phyloP scores from a whole-genome alignment of 1,140 invertebrate genomes.

The Anastrepha obliqua region DNA sequence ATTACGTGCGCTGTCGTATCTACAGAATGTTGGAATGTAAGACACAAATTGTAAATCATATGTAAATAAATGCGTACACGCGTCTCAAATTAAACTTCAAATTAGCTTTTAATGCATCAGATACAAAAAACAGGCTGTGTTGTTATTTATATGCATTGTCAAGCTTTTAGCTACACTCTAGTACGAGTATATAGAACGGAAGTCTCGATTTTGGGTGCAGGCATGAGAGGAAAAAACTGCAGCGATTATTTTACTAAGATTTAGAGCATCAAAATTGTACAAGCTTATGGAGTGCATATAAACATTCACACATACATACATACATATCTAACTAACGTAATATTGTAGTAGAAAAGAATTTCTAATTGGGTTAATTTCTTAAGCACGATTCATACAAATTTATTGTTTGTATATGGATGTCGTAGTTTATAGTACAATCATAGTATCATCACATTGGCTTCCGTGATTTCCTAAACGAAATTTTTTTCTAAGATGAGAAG shows the following conservation, averaged over 20 bases:
- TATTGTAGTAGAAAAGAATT: no score
- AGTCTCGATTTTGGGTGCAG: conserved; percentile 22
- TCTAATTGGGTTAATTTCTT: no score
- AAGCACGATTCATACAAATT: no score
- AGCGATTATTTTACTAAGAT: neutral
- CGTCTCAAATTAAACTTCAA: conserved; percentile 6
- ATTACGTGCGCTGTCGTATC: no score
- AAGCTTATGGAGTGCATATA: neutral
- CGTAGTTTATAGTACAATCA: no score
- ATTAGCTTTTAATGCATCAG: neutral
- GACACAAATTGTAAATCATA: no score
- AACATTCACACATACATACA: neutral
- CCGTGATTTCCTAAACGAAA: no score
- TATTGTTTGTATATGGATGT: no score
- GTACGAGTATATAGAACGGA: conserved; percentile 1
- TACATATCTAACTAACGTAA: neutral
- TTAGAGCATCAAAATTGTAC: neutral
- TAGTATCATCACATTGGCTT: no score
- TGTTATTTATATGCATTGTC: neutral
- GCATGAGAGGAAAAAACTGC: neutral
- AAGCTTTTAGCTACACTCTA: neutral
- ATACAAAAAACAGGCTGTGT: no score
- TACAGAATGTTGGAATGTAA: no score
- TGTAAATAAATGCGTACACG: conserved; percentile 17
- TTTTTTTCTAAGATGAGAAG: no score